phyloP scores from a whole-genome alignment of 2,888 invertebrate genomes.

The Xiphydria camelus region DNA sequence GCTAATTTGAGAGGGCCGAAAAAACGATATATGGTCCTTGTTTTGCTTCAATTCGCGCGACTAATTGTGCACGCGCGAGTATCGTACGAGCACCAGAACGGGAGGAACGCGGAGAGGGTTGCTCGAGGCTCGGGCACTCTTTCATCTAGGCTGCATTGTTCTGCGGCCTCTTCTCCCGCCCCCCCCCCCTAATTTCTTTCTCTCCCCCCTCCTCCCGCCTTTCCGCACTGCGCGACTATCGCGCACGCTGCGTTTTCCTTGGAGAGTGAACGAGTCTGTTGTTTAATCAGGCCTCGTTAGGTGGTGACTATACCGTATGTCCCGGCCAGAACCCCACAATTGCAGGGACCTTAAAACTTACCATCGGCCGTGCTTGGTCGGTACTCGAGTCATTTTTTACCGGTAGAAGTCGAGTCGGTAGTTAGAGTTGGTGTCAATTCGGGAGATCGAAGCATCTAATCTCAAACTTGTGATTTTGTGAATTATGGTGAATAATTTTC shows the following conservation, averaged over 20 bases:
- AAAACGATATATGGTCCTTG: conserved; percentile 3
- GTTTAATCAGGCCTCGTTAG: conserved; percentile 40
- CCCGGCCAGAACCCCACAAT: too few species aligned
- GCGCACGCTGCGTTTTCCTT: neutral
- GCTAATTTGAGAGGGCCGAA: conserved; percentile 6
- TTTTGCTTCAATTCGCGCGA: conserved; percentile 11
- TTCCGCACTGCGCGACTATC: neutral
- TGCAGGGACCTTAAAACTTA: too few species aligned
- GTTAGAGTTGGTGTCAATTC: too few species aligned
- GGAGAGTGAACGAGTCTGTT: conserved; percentile 21
- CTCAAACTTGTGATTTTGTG: too few species aligned
- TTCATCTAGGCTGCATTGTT: conserved; percentile 36
- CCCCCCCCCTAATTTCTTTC: conserved; percentile 16
- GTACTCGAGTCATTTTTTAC: too few species aligned
- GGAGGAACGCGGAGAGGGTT: conserved; percentile 4
- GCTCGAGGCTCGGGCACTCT: conserved; percentile 38
- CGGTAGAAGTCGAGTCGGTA: too few species aligned
- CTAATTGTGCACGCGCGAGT: conserved; percentile 15
- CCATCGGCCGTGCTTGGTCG: too few species aligned
- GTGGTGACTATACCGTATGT: conserved; percentile 19
- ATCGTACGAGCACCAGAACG: neutral
- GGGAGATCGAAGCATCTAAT: too few species aligned
- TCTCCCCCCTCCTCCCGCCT: conserved; percentile 6
- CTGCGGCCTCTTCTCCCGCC: conserved; percentile 35
- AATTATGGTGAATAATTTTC: too few species aligned